A percentile compares a stretch with the other conserved stretches of the same genome.
Conservation (phyloP, 2,888 invertebrate species). For the Adela reaumurella region DNA sequence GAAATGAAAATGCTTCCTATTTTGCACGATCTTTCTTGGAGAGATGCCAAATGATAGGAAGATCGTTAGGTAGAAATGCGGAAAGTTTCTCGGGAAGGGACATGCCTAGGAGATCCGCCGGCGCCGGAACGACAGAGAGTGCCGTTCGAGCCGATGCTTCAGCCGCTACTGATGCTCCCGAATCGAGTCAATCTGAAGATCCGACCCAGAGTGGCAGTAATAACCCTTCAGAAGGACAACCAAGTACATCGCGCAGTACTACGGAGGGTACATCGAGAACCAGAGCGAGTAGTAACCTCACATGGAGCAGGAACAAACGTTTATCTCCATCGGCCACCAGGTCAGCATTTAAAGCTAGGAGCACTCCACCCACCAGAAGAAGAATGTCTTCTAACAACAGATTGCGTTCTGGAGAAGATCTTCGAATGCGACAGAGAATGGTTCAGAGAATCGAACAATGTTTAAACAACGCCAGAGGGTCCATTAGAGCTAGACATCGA, state of each 20-base stretch:
- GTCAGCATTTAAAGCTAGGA: constrained; percentile 9
- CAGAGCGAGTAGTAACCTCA: no score
- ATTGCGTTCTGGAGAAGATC: constrained; percentile 29
- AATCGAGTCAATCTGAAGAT: not conserved
- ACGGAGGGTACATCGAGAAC: not conserved
- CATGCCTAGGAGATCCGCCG: not conserved
- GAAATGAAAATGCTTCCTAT: constrained; percentile 29
- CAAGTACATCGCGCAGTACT: not conserved
- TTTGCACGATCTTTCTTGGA: constrained; percentile 40
- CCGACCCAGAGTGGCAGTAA: not conserved
- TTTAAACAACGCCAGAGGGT: constrained; percentile 16
- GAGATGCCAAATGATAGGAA: constrained; percentile 40
- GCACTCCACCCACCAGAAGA: constrained; percentile 15
- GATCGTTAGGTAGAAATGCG: constrained; percentile 10
- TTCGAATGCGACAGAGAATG: not conserved
- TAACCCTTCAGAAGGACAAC: not conserved
- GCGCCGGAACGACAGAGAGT: not conserved
- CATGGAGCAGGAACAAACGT: not conserved
- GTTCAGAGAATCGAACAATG: not conserved
- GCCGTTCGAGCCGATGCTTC: not conserved
- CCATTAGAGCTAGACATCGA: constrained; percentile 25
- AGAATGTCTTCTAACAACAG: constrained; percentile 23
- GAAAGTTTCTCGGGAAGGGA: not conserved
- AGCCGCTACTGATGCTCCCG: not conserved
- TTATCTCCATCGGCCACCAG: not conserved